Evolutionary conservation across 2,797 vertebrate genomes (phyloP).

Genomic region (Xyrichtys novacula): DNA sequence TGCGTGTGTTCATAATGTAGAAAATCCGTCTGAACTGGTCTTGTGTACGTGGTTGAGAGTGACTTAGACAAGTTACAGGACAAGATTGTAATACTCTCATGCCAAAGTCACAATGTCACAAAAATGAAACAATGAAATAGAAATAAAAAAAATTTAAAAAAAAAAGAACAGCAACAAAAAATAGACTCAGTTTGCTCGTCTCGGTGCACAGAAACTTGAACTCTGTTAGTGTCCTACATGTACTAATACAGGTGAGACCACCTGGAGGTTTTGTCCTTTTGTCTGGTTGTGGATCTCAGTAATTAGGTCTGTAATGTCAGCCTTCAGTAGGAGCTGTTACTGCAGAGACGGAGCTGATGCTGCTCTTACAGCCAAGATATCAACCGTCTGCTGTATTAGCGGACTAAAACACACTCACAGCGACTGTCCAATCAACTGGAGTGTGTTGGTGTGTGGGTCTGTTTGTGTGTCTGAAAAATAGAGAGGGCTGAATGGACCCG

Average conservation of each 20-base stretch:
- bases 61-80: no score
- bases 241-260: not conserved
- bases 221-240: not conserved
- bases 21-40: no score
- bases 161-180: no score
- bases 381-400: slow-evolving; percentile 20
- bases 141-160: no score
- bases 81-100: no score
- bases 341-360: slow-evolving; percentile 2
- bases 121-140: no score
- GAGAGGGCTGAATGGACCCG: no score
- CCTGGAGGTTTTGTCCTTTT: slow-evolving; percentile 2
- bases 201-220: not conserved
- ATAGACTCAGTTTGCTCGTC: not conserved
- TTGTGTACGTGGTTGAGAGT: no score
- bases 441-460: not conserved
- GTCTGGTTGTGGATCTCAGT: slow-evolving; percentile 17
- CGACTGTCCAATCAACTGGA: slow-evolving; percentile 4
- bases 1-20: no score
- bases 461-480: no score
- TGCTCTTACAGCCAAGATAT: slow-evolving; percentile 25
- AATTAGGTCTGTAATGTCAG: slow-evolving; percentile 46
- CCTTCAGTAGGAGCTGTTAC: slow-evolving; percentile 40
- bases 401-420: slow-evolving; percentile 9
- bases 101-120: no score